phyloP scores from a whole-genome alignment of 2,113 vertebrate genomes.

The Spermophilus dauricus region DNA sequence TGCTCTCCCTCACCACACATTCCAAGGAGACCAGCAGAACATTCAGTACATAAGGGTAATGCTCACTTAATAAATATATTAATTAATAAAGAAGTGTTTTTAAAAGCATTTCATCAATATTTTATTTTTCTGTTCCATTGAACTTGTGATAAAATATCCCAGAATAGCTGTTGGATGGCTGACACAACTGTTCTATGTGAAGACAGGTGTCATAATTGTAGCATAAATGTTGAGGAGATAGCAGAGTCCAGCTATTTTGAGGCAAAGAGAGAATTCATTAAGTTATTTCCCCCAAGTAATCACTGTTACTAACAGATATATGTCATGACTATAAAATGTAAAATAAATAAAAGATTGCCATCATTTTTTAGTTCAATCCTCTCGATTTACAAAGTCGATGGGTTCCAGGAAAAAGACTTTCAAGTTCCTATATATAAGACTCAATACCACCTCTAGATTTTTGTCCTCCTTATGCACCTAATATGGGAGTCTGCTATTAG shows the following conservation, averaged over 20 bases:
- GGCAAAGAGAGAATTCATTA: neutral
- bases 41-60: neutral
- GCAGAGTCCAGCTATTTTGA: neutral
- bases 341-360: neutral
- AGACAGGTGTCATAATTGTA: neutral
- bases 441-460: neutral
- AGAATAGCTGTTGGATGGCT: neutral
- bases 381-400: neutral
- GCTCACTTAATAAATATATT: neutral
- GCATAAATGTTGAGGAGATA: neutral
- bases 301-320: neutral
- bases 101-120: neutral
- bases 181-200: neutral
- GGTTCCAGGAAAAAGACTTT: neutral
- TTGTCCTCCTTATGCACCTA: neutral
- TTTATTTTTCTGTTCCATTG: neutral
- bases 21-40: neutral
- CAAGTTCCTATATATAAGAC: neutral
- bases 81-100: neutral
- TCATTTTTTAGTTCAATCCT: neutral
- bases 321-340: neutral
- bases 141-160: neutral
- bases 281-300: neutral
- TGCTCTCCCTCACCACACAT: neutral
- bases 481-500: neutral